Percentiles rank a stretch among this genome's conserved stretches.
Evolutionary conservation across 1,140 invertebrate genomes (phyloP).

Genomic region (Drosophila trapezifrons): DNA sequence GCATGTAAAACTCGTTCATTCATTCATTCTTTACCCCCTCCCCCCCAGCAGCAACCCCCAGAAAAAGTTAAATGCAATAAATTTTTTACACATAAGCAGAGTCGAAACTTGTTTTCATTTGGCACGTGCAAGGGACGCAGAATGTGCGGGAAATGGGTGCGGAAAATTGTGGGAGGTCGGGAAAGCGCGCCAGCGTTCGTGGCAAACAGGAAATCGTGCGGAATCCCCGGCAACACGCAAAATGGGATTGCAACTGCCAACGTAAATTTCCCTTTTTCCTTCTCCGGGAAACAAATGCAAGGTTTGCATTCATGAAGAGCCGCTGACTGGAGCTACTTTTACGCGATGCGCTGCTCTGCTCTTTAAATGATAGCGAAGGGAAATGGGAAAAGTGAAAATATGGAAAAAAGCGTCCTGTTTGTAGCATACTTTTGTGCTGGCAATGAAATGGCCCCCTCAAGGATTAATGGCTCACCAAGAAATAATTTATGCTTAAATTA

Average conservation of each 20-base stretch:
- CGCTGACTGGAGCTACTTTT: constrained; percentile 33
- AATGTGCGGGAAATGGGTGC: constrained; percentile 1
- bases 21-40: constrained; percentile 13
- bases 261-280: constrained; percentile 58
- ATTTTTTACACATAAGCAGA: constrained; percentile 47
- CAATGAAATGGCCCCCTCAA: background rate
- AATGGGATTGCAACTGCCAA: constrained; percentile 65
- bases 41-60: too few relatives aligned
- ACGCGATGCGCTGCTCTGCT: constrained; percentile 1
- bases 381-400: constrained; percentile 28
- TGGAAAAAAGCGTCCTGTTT: constrained; percentile 5
- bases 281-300: constrained; percentile 31
- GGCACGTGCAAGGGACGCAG: constrained; percentile 16
- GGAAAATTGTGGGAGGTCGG: constrained; percentile 9
- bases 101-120: constrained; percentile 28
- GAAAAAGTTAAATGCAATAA: constrained; percentile 66
- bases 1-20: constrained; percentile 66
- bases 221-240: constrained; percentile 64
- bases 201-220: constrained; percentile 54
- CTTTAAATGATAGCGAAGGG: constrained; percentile 16
- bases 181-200: constrained; percentile 10
- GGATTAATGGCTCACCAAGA: constrained; percentile 5
- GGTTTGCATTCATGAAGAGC: constrained; percentile 19
- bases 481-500: constrained; percentile 13
- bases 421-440: constrained; percentile 13